These are phyloP conservation scores for Prunella fulvescens DNA, from an alignment of 2,113 vertebrate species.

Conservation along the genomic window DNA sequence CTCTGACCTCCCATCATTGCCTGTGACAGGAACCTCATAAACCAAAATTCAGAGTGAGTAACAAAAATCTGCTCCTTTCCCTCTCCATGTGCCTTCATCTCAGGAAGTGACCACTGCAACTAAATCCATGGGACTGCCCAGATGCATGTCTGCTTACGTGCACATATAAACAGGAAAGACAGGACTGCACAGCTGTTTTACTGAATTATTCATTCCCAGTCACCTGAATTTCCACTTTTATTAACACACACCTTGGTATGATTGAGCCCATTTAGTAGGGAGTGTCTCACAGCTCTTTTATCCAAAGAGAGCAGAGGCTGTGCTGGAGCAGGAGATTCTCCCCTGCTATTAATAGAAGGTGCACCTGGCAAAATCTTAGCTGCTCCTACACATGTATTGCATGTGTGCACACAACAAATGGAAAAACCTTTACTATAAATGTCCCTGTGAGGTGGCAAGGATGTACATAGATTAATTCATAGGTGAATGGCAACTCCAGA, in stretches of 20 bases:
- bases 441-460: not conserved
- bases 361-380: not conserved
- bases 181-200: not conserved
- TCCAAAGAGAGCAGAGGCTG: not conserved
- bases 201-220: not conserved
- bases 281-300: not conserved
- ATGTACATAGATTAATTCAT: not conserved
- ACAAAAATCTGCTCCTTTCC: not conserved
- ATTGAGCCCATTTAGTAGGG: not conserved
- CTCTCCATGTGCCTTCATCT: not conserved
- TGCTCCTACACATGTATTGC: not conserved
- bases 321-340: not conserved
- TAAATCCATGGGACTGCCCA: not conserved
- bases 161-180: accelerated
- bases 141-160: accelerated
- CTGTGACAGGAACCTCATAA: not conserved
- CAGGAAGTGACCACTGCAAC: not conserved
- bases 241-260: not conserved
- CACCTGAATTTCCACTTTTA: not conserved
- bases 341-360: not conserved
- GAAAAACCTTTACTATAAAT: not conserved
- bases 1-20: not conserved
- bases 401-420: not conserved
- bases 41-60: not conserved
- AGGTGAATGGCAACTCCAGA: not conserved